Evolutionary conservation across 2,797 vertebrate species (phyloP), one percentile per base, ranked within the genome.

Genomic region (Anas capensis): DNA sequence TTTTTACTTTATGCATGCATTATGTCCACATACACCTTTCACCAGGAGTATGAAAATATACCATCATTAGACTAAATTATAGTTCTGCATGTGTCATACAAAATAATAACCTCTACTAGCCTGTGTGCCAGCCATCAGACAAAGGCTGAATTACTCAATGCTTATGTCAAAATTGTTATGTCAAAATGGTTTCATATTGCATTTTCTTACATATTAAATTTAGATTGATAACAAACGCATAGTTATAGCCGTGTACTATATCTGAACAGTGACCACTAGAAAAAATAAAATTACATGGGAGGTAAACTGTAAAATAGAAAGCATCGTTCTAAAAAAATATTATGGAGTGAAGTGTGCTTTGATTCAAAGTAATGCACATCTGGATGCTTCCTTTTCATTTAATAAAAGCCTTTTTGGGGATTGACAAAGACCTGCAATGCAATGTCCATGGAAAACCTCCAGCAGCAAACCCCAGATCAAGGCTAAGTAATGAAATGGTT

Each of bases 11-110:
- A 65, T 62, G 71, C 57, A 38, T 71, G 62, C 49, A 54, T 76
- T 76, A 71, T 19, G 40, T 90, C 84, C 40, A 81, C 10, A 3
- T 58, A 91, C 10, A 86, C 11, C 38, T 90, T 90, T 79, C 77
- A 77, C 73, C 49, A 77, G 54, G 61, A 73, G 51, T 69, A 92
- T 71, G 73, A 97, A 97, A 93, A 86, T 88, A 92, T 49, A 90
- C 64, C 88, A 88, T 79, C 73, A 91, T 90, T 93, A 89, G 48
- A 73, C 80, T 61, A 96, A 93, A 96, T 94, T 94, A 64, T 19
- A 94, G 88, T 82, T 88, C 79, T 85, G 68, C 49, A 17, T 70
- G 56, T 71, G 56, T 82, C 91, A 91, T 40, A 90, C 64, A 90
- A 95, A 92, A 86, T 82, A 83, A 87, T 73, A 93, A 90, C 64